Evolutionary conservation across 2,113 vertebrate species (phyloP), one percentile per base, ranked within the genome.

Genomic region (Muntiacus reevesi): DNA sequence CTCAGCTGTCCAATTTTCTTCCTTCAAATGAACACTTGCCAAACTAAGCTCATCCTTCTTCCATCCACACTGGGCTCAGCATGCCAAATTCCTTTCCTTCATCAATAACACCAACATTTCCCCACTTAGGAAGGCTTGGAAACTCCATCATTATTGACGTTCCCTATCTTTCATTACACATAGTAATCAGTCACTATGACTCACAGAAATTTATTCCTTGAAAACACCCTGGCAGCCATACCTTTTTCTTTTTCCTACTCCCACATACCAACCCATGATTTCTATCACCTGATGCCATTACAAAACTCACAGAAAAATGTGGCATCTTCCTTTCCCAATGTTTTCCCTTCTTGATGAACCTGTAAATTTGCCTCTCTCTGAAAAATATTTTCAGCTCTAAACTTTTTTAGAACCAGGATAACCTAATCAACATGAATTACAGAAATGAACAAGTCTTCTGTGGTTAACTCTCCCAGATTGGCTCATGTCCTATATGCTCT

Each of bases 331-430:
- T 88, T 95, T 91, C 50, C 89, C 83, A n/a, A 15, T 78, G n/a
- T 89, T 89, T 98, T 91, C 57, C 60, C 55, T 93, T 91, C 47
- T 57, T 92, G 59, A 50, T 97, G 85, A 40, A 86, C 93, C 59
- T 89, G 43, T 86, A 92, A 59, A 92, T 95, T 84, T 59, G 79
- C 92, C 54, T 91, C 64, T 81, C 50, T 85, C 27, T 71, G 78
- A 88, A 89, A 83, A 54, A 78, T 67, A 91, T 95, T 98, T 97
- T 92, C 89, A 89, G 36, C 45, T 43, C 54, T 91, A 50, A 78
- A 91, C 86, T 95, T 86, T 97, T 97, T 97, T 94, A 95, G 91
- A 94, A 88, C 54, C 47, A 94, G 67, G 50, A 88, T 97, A 96
- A 94, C 91, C 89, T 67, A 86, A 98, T 94, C 88, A 94, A 83